phyloP scores from a whole-genome alignment of 2,888 invertebrate genomes.

The Branchellion lobata region DNA sequence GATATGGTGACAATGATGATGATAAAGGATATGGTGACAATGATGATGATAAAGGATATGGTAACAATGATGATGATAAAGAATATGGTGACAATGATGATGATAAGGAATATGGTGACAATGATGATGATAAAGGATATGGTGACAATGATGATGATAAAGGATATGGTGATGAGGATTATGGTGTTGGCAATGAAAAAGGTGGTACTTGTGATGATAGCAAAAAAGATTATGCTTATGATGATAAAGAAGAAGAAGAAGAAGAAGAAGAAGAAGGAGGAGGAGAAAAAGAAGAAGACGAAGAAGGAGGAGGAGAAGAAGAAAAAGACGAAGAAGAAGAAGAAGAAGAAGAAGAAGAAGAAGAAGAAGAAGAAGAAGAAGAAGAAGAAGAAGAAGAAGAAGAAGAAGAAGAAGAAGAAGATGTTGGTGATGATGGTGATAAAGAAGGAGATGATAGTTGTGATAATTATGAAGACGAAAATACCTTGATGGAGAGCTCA shows the following conservation, averaged over 20 bases:
- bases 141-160: not conserved
- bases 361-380: too few relatives aligned
- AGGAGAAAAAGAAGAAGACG: too few relatives aligned
- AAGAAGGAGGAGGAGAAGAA: too few relatives aligned
- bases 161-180: not conserved
- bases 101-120: too few relatives aligned
- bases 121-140: too few relatives aligned
- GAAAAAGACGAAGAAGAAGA: too few relatives aligned
- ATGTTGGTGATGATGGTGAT: conserved; percentile 1
- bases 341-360: too few relatives aligned
- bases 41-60: not conserved
- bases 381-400: too few relatives aligned
- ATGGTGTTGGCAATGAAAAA: not conserved
- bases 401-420: not conserved
- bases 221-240: not conserved
- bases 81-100: too few relatives aligned
- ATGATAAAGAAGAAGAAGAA: not conserved
- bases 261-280: not conserved
- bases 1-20: not conserved
- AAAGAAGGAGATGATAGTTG: not conserved
- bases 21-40: not conserved
- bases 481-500: conserved; percentile 18
- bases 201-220: not conserved
- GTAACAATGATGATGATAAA: too few relatives aligned
- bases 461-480: not conserved